Base-by-base conservation (phyloP, 1,140 invertebrate genomes). In the Drosophila parvula region DNA sequence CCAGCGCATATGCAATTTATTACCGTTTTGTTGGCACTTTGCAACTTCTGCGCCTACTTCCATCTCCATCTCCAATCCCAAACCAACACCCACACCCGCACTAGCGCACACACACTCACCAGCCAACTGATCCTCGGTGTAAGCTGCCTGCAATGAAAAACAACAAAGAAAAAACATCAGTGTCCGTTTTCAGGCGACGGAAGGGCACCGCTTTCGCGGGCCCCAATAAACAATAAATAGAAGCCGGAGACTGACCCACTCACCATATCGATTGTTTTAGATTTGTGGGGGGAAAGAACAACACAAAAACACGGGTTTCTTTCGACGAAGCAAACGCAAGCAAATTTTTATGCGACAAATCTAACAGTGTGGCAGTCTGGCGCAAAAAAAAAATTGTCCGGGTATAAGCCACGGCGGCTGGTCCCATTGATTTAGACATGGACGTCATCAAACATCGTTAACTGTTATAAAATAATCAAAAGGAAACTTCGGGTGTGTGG, bases 51-150 rank as follows among this genome's bases (percentile, higher is more conserved):
- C 44, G 47, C 75, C 65, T 61, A 64, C 56, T 77, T 63, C 27
- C 38, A 51, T 55, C 48, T 22, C 53, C 44, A 69, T 65, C 69
- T 74, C 75, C 75, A 70, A 64, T 62, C 57, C 58, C 59, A 59
- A 60, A 62, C 68, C 60, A 56, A 64, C 71, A 45, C 47, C 51
- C 44, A 62, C 69, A 53, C 47, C 41, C 53, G 38, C 74, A 58
- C 30, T 36, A 22, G 36, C 41, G 9, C 55, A 58, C 43, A 45
- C 44, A 68, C 50, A 95, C 96, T 96, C 94, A 97, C 96, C 97
- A 91, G 96, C 95, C 93, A 97, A 95, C 93, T 97, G 96, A 94
- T 98, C 97, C 93, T 98, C 97, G 36, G 95, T 95, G 92, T 97
- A 97, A 84, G 96, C 96, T 91, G 95, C 96, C 97, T 97, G 94